These are phyloP conservation scores for Gonioctena quinquepunctata DNA, from an alignment of 1,140 invertebrate species.

Conservation along the genomic window DNA sequence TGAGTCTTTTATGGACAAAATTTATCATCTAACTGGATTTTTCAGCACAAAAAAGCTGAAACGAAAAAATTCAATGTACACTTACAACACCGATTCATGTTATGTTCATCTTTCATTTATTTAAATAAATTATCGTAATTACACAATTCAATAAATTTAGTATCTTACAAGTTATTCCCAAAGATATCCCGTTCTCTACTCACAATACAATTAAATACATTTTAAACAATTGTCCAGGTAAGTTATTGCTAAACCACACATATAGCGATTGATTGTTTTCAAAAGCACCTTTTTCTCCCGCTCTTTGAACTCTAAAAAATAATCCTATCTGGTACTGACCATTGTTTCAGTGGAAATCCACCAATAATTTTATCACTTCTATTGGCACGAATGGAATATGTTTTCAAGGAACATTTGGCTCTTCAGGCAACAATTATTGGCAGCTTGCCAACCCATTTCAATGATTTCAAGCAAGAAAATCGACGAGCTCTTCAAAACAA, in stretches of 20 bases:
- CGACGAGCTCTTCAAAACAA: background rate
- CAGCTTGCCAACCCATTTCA: background rate
- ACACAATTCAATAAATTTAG: background rate
- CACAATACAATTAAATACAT: background rate
- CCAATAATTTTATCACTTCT: too few relatives aligned
- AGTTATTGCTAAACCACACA: background rate
- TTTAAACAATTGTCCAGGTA: background rate
- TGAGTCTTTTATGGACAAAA: too few relatives aligned
- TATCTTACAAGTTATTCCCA: slow-evolving; percentile 2
- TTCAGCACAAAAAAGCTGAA: too few relatives aligned
- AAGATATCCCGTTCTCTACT: background rate
- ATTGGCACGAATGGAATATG: background rate
- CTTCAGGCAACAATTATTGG: background rate
- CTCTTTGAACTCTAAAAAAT: background rate
- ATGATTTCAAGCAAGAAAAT: background rate
- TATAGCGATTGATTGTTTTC: background rate
- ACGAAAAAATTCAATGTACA: too few relatives aligned
- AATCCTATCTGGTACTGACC: too few relatives aligned
- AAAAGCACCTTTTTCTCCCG: background rate
- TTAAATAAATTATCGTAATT: slow-evolving; percentile 4
- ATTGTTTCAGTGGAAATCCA: too few relatives aligned
- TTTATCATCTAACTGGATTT: too few relatives aligned
- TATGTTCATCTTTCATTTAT: background rate
- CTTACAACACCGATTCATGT: too few relatives aligned
- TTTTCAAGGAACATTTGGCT: background rate